Evolutionary conservation across 2,888 invertebrate genomes (phyloP).

Genomic region (Gastracanthus pulcherrimus): DNA sequence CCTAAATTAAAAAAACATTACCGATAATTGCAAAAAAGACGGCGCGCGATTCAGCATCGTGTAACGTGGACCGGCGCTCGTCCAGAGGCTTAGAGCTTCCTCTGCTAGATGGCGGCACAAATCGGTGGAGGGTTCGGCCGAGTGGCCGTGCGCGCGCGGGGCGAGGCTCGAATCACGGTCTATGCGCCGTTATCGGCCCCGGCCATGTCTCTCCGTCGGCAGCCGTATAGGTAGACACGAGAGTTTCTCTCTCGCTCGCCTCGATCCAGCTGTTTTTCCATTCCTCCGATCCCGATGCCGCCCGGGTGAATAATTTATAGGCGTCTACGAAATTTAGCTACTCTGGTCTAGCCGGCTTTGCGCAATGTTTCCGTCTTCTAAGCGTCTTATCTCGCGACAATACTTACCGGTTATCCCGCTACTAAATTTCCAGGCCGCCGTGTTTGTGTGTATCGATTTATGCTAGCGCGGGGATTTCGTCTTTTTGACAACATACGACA

Average conservation of each 20-base stretch:
- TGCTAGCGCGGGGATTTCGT: neutral
- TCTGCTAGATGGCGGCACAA: conserved; percentile 73
- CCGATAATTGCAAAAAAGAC: conserved; percentile 8
- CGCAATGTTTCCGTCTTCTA: conserved; percentile 50
- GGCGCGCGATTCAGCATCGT: conserved; percentile 61
- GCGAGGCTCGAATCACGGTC: conserved; percentile 66
- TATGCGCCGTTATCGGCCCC: conserved; percentile 59
- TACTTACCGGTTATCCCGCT: neutral
- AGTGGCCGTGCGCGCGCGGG: conserved; percentile 69
- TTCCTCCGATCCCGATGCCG: conserved; percentile 41
- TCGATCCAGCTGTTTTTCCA: conserved; percentile 46
- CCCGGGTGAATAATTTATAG: conserved; percentile 56
- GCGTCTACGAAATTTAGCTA: conserved; percentile 45
- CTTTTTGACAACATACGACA: conserved; percentile 5
- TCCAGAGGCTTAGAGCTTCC: conserved; percentile 65
- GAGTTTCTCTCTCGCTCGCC: conserved; percentile 16
- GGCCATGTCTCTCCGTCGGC: conserved; percentile 63
- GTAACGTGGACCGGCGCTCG: conserved; percentile 66
- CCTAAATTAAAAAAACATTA: neutral
- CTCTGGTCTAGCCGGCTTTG: conserved; percentile 42
- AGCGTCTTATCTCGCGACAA: conserved; percentile 30
- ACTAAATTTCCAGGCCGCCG: conserved; percentile 19
- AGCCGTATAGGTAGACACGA: neutral
- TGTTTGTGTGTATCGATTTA: conserved; percentile 38
- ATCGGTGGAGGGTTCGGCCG: conserved; percentile 66